These are phyloP conservation scores for Sebastes schlegelii DNA, from an alignment of 2,113 vertebrate genomes.

Conservation along the genomic window DNA sequence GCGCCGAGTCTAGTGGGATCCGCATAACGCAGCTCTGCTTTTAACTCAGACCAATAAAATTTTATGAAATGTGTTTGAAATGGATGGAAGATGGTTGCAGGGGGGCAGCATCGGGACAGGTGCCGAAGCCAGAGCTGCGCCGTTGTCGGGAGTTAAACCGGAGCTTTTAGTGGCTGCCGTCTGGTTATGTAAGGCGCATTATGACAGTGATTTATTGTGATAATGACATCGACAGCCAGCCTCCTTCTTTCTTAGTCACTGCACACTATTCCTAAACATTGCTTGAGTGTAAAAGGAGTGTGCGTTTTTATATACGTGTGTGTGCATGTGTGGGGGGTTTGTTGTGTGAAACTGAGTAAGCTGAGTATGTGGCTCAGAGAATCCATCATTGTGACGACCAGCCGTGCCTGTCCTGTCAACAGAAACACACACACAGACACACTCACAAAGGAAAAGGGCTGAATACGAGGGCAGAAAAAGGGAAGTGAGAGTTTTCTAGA, in stretches of 20 bases:
- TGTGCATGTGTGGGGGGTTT: background rate
- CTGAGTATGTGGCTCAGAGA: conserved; percentile 42
- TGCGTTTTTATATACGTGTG: conserved; percentile 6
- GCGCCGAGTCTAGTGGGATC: conserved; percentile 49
- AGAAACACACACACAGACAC: conserved; percentile 23
- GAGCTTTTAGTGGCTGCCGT: conserved; percentile 24
- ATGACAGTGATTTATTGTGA: conserved; percentile 59
- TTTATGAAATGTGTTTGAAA: conserved; percentile 70
- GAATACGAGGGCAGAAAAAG: conserved; percentile 23
- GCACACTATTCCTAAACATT: conserved; percentile 35
- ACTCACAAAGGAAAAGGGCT: conserved; percentile 20
- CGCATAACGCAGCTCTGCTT: conserved; percentile 43
- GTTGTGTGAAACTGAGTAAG: conserved; percentile 44
- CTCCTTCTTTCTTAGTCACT: conserved; percentile 40
- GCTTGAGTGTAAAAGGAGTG: conserved; percentile 18
- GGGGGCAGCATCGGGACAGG: conserved; percentile 42
- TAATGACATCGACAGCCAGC: conserved; percentile 48
- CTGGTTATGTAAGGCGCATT: conserved; percentile 48
- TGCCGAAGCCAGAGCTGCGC: conserved; percentile 13
- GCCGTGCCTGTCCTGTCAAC: conserved; percentile 56
- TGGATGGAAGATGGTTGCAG: conserved; percentile 39
- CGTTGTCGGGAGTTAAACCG: conserved; percentile 20
- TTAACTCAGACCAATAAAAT: conserved; percentile 64
- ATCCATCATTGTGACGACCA: conserved; percentile 64
- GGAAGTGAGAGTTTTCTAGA: conserved; percentile 26